Base-by-base conservation (phyloP, 2,113 vertebrate species). In the Gambusia affinis region DNA sequence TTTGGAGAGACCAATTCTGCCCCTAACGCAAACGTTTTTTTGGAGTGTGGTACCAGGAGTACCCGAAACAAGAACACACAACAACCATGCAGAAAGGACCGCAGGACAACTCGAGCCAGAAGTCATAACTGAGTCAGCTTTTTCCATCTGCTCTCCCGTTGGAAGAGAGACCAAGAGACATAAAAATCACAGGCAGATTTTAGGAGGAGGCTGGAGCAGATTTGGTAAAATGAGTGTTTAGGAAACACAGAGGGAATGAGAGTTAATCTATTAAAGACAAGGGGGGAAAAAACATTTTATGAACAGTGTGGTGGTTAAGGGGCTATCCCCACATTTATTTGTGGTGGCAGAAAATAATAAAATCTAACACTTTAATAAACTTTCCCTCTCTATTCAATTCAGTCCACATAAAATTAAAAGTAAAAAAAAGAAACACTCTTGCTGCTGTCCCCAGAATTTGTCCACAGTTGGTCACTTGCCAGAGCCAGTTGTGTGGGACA, bases 401-500 rank as follows among this genome's bases (percentile, higher is more conserved):
- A 69, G 47, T 60, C 27, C 0, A 64, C 67, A 61, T 85, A 2
- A 37, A 37, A 12, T 11, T 37, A 37, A 37, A 37, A 37, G 35
- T 0, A 1, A 8, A 3, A 37, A 37, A 37, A 11, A 37, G 12
- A 12, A 87, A 88, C 10, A 12, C 35, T 37, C 12, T 80, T 4
- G 63, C 35, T 4, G 39, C 81, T 75, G 67, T 86, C 72, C 73
- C 47, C 57, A 65, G 68, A 76, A 33, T 73, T 73, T 76, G 67
- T 74, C 80, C 62, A 27, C 54, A 15, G 6, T 24, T 85, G 85
- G 85, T 75, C 71, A 67, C 44, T 42, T 29, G 74, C 85, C 89
- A 85, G 67, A 82, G 63, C 35, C 78, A 77, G 77, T 83, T 88
- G 79, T 83, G 76, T 42, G 2, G 75, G 2, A 22, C 66, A 85